Evolutionary conservation across 2,888 invertebrate genomes (phyloP), one percentile per base, ranked within the genome.

Genomic region (Athalia cordata): DNA sequence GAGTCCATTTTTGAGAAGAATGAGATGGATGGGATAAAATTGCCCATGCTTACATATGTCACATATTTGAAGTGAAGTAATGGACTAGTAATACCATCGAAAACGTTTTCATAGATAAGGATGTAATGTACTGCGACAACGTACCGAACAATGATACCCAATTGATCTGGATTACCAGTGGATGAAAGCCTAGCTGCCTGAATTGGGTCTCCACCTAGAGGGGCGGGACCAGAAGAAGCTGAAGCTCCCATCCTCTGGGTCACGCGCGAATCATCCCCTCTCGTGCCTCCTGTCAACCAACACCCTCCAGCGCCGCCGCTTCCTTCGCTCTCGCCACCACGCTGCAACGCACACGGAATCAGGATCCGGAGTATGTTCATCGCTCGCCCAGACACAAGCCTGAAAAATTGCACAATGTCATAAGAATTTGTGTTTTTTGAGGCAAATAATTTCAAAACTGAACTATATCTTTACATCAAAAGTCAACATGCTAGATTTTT

Each of bases 281-380:
- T 76, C 66, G 77, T 80, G 13, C 67, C 68, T 50, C 79, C 74
- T 45, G 74, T 77, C 50, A 79, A 72, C 80, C 79, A 80, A 66
- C 80, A 80, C 77, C 79, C 83, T 81, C 81, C 82, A 81, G 82
- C 83, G 68, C 81, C 82, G 78, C 82, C 85, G 79, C 85, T 83
- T 80, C 81, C 83, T 83, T 84, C 87, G 84, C 86, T 89, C 82
- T 88, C 86, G 80, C 87, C 88, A 86, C 91, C 91, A 90, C 91
- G 91, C 90, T 92, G 92, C 90, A 92, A 90, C 88, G 92, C 92
- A 91, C 92, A 92, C 87, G 92, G 92, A 85, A 92, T 92, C 84
- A 92, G 87, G 85, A 92, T 92, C 89, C 92, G 91, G 88, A 92
- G 92, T 89, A 92, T 90, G 91, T 92, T 92, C 92, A 92, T 92